Evolutionary conservation across 2,797 vertebrate genomes (phyloP), one percentile per base, ranked within the genome.

Genomic region (Amblyraja radiata): DNA sequence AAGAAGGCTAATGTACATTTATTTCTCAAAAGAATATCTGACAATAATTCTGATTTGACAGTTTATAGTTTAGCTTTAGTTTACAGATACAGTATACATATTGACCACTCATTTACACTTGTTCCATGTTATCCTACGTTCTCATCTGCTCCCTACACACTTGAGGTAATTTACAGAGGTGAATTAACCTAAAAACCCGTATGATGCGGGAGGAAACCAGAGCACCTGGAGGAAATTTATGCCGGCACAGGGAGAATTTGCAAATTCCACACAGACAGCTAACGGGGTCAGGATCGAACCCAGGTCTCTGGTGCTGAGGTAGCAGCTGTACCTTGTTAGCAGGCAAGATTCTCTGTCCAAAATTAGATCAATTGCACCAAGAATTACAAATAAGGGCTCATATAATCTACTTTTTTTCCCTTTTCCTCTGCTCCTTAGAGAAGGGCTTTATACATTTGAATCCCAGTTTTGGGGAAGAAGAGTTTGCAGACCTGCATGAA

Each of bases 401-500:
- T 76, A 39, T 13, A 25, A 76, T 76, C 39, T 54, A 74, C 10
- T 79, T 80, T 68, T 94, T 97, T 96, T 94, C 25, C 25, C 63
- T 46, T n/a, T 63, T 73, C 86, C 93, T 90, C 94, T 93, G 93
- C 90, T 93, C 94, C 97, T 83, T 96, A 99, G 99, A 97, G 93
- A 97, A 95, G 93, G 97, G 97, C 13, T 98, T 99, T 73, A 93
- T 99, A 94, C 95, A 96, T 58, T 94, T 99, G 95, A 93, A 94
- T 6, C 97, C 98, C 6, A 95, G 95, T 91, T 98, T 99, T 79
- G 90, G 93, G 77, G 94, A 94, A 0, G 93, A 96, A 94, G 98
- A 99, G 95, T 96, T 96, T 7, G 97, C 98, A 18, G 97, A 97
- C 77, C 95, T 99, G 81, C 98, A 99, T 0, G 97, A 98, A 94